Percentiles rank a stretch among this genome's conserved stretches.
Conservation (phyloP, 2,113 vertebrate species). For the Nannobrachium achirus region DNA sequence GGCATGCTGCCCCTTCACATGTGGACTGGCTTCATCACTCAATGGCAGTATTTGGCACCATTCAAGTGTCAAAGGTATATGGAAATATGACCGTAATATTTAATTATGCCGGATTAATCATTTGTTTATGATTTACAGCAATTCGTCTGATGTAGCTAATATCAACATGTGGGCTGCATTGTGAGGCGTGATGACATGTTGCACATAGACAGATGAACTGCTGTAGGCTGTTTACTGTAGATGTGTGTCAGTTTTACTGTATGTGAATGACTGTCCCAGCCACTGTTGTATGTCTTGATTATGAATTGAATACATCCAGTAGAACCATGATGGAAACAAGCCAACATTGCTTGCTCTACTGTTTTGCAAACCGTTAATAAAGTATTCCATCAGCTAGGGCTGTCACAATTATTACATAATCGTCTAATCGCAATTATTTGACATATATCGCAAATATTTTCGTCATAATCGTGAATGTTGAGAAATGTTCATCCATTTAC, state of each 20-base stretch:
- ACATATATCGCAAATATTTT: too few relatives aligned
- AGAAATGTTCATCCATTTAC: too few relatives aligned
- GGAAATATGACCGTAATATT: constrained; percentile 7
- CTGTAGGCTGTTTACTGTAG: neutral
- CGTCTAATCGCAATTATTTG: too few relatives aligned
- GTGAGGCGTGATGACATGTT: constrained; percentile 8
- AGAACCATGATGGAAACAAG: too few relatives aligned
- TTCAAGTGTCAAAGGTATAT: constrained; percentile 16
- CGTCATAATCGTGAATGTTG: too few relatives aligned
- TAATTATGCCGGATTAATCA: constrained; percentile 34
- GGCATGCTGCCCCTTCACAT: neutral
- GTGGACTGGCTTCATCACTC: constrained; percentile 46
- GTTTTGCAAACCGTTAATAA: too few relatives aligned
- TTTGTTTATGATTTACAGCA: neutral
- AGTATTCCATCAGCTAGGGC: too few relatives aligned
- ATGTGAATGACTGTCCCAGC: neutral
- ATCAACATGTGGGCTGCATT: constrained; percentile 17
- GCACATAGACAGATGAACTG: too few relatives aligned
- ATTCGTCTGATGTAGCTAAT: neutral
- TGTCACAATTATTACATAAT: too few relatives aligned
- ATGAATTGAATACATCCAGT: too few relatives aligned
- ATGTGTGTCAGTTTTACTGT: constrained; percentile 9
- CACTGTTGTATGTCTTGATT: too few relatives aligned
- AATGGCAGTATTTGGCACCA: constrained; percentile 14
- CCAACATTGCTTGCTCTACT: too few relatives aligned